Evolutionary conservation across 92 coral and sea anemone species (phyloP).

Genomic region (Actinostola sp.): DNA sequence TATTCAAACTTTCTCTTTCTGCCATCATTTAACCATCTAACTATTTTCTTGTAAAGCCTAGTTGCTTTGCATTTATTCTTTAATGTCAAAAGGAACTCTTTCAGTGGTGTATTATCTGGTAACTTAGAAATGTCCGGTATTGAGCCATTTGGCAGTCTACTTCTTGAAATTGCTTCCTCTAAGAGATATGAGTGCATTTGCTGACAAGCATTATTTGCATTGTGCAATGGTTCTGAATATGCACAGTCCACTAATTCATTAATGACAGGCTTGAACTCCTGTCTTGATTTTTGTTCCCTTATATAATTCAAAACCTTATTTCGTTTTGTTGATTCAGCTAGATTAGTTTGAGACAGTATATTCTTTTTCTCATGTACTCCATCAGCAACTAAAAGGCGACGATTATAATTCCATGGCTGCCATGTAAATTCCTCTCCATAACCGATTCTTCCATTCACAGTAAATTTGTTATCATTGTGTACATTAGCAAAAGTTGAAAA

Average conservation of each 20-base stretch:
- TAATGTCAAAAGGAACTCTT: constrained; percentile 41
- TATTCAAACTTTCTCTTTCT: constrained; percentile 56
- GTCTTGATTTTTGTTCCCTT: constrained; percentile 36
- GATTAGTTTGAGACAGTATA: no score
- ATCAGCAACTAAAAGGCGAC: no score
- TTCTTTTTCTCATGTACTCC: no score
- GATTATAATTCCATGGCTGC: no score
- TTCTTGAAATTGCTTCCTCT: constrained; percentile 28
- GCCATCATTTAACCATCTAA: constrained; percentile 52
- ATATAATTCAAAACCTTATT: no score
- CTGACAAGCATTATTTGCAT: constrained; percentile 50
- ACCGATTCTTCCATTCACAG: no score
- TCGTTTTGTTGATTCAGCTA: no score
- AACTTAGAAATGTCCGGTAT: constrained; percentile 16
- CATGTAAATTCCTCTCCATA: no score
- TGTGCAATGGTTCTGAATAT: constrained; percentile 44
- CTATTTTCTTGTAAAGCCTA: constrained; percentile 50
- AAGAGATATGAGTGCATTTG: constrained; percentile 22
- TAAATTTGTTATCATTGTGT: no score
- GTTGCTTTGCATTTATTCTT: constrained; percentile 41
- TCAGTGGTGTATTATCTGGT: constrained; percentile 26
- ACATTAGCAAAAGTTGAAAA: no score
- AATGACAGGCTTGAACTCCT: constrained; percentile 42
- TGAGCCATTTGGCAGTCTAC: constrained; percentile 9
- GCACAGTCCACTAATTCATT: constrained; percentile 35